phyloP scores from a whole-genome alignment of 2,888 invertebrate species.

The Elegia similella region DNA sequence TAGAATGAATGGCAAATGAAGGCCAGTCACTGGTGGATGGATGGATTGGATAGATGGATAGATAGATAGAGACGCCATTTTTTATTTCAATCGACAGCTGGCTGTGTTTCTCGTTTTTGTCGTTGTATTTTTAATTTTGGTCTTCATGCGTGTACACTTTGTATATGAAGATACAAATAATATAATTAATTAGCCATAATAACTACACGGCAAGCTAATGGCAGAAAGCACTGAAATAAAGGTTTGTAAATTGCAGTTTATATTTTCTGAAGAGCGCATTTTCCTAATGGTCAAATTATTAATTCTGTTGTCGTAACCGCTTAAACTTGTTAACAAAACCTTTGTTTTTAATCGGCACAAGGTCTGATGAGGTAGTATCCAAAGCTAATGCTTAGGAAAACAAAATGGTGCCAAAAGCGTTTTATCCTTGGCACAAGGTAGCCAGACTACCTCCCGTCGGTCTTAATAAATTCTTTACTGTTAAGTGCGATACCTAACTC shows the following conservation, averaged over 20 bases:
- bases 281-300: slow-evolving; percentile 56
- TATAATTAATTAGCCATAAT: not conserved
- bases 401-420: slow-evolving; percentile 21
- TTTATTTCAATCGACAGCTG: slow-evolving; percentile 37
- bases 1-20: too few species aligned
- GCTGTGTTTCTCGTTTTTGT: slow-evolving; percentile 31
- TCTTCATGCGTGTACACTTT: not conserved
- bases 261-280: slow-evolving; percentile 28
- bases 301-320: too few species aligned
- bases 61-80: slow-evolving; percentile 34
- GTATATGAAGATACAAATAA: not conserved
- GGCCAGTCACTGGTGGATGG: too few species aligned
- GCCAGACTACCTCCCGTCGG: slow-evolving; percentile 3
- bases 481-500: too few species aligned
- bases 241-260: slow-evolving; percentile 43
- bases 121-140: slow-evolving; percentile 19
- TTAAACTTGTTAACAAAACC: too few species aligned
- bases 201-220: slow-evolving; percentile 37
- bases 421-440: not conserved
- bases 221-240: slow-evolving; percentile 59
- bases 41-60: too few species aligned
- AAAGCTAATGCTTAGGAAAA: slow-evolving; percentile 7
- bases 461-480: too few species aligned
- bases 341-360: too few species aligned
- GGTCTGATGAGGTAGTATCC: slow-evolving; percentile 46